Evolutionary conservation across 2,797 vertebrate species (phyloP).

Genomic region (Lateolabrax maculatus): DNA sequence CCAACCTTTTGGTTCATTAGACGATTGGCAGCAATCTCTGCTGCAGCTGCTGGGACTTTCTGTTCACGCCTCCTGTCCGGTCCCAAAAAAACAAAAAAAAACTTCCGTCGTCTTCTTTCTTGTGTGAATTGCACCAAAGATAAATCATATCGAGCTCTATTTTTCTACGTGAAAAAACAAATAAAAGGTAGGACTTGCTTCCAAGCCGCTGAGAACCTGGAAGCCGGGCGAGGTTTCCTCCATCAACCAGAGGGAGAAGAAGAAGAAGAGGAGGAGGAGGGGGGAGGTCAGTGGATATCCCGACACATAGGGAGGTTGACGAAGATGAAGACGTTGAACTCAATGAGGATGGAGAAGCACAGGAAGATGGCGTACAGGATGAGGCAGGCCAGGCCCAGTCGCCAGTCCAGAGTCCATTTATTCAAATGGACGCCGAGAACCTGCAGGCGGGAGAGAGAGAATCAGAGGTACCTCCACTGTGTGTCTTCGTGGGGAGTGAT

Average conservation of each 20-base stretch:
- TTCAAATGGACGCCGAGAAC: slow-evolving; percentile 95
- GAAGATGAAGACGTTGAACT: slow-evolving; percentile 97
- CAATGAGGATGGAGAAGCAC: slow-evolving; percentile 96
- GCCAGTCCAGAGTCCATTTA: slow-evolving; percentile 95
- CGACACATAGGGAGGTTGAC: slow-evolving; percentile 97
- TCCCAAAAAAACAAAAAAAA: slow-evolving; percentile 13
- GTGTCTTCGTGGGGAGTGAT: background rate
- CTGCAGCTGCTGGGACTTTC: slow-evolving; percentile 40
- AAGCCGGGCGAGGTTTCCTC: slow-evolving; percentile 65
- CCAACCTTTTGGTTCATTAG: slow-evolving; percentile 67
- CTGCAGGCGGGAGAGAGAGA: slow-evolving; percentile 73
- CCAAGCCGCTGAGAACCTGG: slow-evolving; percentile 52
- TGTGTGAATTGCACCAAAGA: slow-evolving; percentile 73
- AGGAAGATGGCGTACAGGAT: slow-evolving; percentile 93
- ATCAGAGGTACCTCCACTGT: no score
- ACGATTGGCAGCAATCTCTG: slow-evolving; percentile 38
- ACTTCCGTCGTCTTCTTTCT: slow-evolving; percentile 24
- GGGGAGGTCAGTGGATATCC: slow-evolving; percentile 83
- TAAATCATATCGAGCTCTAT: slow-evolving; percentile 67
- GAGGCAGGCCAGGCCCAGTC: slow-evolving; percentile 91
- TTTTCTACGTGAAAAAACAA: slow-evolving; percentile 53
- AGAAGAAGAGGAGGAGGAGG: slow-evolving; percentile 29
- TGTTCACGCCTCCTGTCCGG: slow-evolving; percentile 24
- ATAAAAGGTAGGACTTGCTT: slow-evolving; percentile 54
- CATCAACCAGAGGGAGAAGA: slow-evolving; percentile 28